These are phyloP conservation scores for Taurulus bubalis DNA, from an alignment of 2,113 vertebrate genomes.

Conservation along the genomic window DNA sequence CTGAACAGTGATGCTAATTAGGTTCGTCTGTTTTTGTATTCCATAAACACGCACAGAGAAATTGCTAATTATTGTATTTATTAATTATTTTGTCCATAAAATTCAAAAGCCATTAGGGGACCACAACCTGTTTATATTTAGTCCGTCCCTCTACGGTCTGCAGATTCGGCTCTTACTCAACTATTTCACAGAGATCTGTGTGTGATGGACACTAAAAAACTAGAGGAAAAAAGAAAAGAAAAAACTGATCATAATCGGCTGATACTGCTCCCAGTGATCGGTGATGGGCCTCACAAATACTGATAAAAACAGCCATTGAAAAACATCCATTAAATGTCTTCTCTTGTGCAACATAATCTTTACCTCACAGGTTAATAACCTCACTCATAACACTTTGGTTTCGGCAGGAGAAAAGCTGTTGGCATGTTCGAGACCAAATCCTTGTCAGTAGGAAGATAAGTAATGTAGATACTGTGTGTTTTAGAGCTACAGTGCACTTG, in stretches of 20 bases:
- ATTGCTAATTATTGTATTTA: neutral
- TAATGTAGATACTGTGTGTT: neutral
- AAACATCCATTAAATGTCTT: no score
- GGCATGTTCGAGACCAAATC: neutral
- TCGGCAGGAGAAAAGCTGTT: neutral
- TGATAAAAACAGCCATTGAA: no score
- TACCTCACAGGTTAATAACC: neutral
- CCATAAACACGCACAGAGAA: neutral
- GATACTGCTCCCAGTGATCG: no score
- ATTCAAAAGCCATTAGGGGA: neutral
- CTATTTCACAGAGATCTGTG: neutral
- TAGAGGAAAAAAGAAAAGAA: no score
- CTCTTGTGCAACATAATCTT: neutral
- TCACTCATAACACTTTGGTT: neutral
- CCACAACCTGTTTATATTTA: neutral
- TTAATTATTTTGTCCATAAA: slow-evolving; percentile 10
- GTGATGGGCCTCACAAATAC: no score
- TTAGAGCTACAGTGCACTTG: neutral
- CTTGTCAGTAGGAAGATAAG: neutral
- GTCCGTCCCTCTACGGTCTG: neutral
- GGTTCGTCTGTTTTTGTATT: slow-evolving; percentile 6
- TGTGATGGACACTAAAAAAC: slow-evolving; percentile 19
- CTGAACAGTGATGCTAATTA: neutral
- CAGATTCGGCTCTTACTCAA: neutral
- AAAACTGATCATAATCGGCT: no score